These are phyloP conservation scores for Scelioninae gen. 2 DNA, from an alignment of 2,888 invertebrate genomes.

Conservation along the genomic window DNA sequence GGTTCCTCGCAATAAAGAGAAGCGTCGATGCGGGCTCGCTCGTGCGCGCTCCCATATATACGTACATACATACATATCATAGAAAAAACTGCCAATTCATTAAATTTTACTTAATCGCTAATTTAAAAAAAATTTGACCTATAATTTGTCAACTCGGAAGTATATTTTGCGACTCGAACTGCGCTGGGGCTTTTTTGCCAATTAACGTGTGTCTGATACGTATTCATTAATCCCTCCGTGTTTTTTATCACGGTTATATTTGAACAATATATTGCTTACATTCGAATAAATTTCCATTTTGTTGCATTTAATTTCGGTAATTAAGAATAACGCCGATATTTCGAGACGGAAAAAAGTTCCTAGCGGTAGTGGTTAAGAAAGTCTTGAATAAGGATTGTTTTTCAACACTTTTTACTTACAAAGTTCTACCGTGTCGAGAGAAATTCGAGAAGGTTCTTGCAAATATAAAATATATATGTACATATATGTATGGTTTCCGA, in stretches of 20 bases:
- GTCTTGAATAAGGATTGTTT: conserved; percentile 12
- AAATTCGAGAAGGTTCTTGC: no score
- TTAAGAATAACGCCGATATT: conserved; percentile 19
- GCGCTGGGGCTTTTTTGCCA: background rate
- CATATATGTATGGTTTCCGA: no score
- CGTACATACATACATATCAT: no score
- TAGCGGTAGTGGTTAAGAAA: background rate
- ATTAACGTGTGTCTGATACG: conserved; percentile 21
- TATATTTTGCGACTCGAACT: background rate
- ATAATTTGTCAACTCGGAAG: conserved; percentile 7
- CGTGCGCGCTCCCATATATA: no score
- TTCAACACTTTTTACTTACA: conserved; percentile 6
- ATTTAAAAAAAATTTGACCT: conserved; percentile 14
- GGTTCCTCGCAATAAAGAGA: no score
- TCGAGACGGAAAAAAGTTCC: conserved; percentile 10
- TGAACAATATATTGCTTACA: conserved; percentile 34
- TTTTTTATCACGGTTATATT: conserved; percentile 19
- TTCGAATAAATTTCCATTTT: conserved; percentile 37
- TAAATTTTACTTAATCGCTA: conserved; percentile 36
- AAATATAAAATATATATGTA: no score
- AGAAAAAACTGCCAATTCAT: no score
- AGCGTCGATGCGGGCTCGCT: no score
- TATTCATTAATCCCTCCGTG: conserved; percentile 31
- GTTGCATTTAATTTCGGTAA: conserved; percentile 32
- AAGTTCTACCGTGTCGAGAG: background rate